Evolutionary conservation across 2,888 invertebrate species (phyloP).

Genomic region (Embidobia sp.): DNA sequence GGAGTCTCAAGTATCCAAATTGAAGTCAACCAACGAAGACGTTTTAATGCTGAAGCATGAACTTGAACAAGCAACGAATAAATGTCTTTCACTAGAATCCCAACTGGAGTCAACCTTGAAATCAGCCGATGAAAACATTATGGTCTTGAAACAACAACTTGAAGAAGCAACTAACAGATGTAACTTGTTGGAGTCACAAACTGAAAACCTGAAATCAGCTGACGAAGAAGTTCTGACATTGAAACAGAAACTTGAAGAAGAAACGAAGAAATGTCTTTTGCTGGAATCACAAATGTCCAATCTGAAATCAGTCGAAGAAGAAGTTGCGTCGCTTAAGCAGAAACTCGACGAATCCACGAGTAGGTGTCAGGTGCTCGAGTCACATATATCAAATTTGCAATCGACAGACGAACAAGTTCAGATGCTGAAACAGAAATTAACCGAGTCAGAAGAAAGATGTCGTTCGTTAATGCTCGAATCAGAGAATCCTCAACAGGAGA

Average conservation of each 20-base stretch:
- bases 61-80: too few relatives aligned
- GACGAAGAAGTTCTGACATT: too few relatives aligned
- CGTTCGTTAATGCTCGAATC: not conserved
- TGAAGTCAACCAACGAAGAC: too few relatives aligned
- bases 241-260: slow-evolving; percentile 4
- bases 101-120: too few relatives aligned
- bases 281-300: not conserved
- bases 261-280: not conserved
- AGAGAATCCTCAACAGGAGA: slow-evolving; percentile 4
- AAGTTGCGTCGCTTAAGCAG: not conserved
- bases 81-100: too few relatives aligned
- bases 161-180: too few relatives aligned
- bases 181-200: too few relatives aligned
- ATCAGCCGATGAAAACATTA: too few relatives aligned
- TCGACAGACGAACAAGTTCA: not conserved
- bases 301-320: not conserved
- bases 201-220: too few relatives aligned
- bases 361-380: not conserved
- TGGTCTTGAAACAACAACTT: too few relatives aligned
- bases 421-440: slow-evolving; percentile 1
- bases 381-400: not conserved
- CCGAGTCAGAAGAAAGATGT: slow-evolving; percentile 11
- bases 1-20: not conserved
- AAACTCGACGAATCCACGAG: slow-evolving; percentile 13
- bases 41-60: too few relatives aligned